Evolutionary conservation across 2,888 invertebrate species (phyloP).

Genomic region (Dryobotodes eremita): DNA sequence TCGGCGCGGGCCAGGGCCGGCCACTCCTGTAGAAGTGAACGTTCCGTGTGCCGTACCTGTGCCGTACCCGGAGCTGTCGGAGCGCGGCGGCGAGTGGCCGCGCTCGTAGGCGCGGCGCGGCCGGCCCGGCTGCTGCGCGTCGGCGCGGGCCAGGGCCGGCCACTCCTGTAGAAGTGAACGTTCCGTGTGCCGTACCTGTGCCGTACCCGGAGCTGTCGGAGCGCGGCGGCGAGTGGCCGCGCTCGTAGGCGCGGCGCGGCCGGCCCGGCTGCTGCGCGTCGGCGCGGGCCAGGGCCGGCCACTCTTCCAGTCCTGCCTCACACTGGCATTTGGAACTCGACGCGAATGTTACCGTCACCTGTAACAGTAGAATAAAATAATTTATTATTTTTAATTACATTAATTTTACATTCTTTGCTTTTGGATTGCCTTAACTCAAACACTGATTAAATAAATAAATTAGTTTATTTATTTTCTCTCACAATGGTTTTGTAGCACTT

Average conservation of each 20-base stretch:
- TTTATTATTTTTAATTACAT: not conserved
- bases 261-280: constrained; percentile 89
- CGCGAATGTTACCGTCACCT: constrained; percentile 92
- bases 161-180: too few species aligned
- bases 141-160: constrained; percentile 80
- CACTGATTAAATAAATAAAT: too few species aligned
- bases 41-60: not conserved
- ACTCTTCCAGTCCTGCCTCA: constrained; percentile 81
- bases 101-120: constrained; percentile 94
- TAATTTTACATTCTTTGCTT: not conserved
- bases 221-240: constrained; percentile 95
- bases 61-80: constrained; percentile 85
- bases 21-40: too few species aligned
- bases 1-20: constrained; percentile 81
- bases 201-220: constrained; percentile 96
- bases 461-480: too few species aligned
- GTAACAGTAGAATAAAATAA: not conserved
- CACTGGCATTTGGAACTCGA: constrained; percentile 91
- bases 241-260: constrained; percentile 93
- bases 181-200: constrained; percentile 91
- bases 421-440: not conserved
- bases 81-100: constrained; percentile 83
- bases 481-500: too few species aligned
- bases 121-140: constrained; percentile 88
- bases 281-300: constrained; percentile 79